phyloP scores from a whole-genome alignment of 2,797 vertebrate species.

The Mormyrops boulengeri region DNA sequence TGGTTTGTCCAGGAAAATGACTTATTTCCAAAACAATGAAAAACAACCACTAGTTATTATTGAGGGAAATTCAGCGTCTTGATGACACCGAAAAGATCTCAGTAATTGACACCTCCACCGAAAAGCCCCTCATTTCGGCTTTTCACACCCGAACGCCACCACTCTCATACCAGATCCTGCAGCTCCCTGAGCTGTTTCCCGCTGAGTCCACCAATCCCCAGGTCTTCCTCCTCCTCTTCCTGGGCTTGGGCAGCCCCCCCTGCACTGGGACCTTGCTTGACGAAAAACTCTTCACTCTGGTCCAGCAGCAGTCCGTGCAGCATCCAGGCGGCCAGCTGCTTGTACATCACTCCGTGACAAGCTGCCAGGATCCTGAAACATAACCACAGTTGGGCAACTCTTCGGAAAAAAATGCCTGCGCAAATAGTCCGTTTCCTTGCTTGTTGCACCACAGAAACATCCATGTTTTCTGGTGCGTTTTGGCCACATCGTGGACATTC shows the following conservation, averaged over 20 bases:
- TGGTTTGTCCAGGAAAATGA: neutral
- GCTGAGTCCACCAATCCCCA: conserved; percentile 90
- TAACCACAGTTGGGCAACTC: neutral
- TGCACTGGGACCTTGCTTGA: conserved; percentile 87
- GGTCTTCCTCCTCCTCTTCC: conserved; percentile 92
- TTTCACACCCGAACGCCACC: neutral
- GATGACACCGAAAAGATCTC: neutral
- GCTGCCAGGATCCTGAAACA: conserved; percentile 80
- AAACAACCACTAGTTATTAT: neutral
- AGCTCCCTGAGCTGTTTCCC: conserved; percentile 91
- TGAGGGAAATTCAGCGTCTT: neutral
- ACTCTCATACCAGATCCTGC: conserved; percentile 83
- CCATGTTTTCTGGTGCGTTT: neutral
- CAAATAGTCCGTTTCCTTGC: neutral
- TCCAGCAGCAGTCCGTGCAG: conserved; percentile 89
- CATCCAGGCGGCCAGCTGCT: conserved; percentile 98
- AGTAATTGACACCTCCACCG: neutral
- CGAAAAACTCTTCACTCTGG: conserved; percentile 93
- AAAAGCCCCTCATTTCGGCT: neutral
- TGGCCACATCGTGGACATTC: neutral
- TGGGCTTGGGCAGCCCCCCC: conserved; percentile 71
- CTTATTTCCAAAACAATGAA: neutral
- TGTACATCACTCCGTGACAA: conserved; percentile 97
- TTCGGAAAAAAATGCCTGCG: neutral
- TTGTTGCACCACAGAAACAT: neutral